These are phyloP conservation scores for Hexactinellida sp. DNA, from an alignment of 37 sponge, comb jelly and placozoan genomes.

Conservation along the genomic window DNA sequence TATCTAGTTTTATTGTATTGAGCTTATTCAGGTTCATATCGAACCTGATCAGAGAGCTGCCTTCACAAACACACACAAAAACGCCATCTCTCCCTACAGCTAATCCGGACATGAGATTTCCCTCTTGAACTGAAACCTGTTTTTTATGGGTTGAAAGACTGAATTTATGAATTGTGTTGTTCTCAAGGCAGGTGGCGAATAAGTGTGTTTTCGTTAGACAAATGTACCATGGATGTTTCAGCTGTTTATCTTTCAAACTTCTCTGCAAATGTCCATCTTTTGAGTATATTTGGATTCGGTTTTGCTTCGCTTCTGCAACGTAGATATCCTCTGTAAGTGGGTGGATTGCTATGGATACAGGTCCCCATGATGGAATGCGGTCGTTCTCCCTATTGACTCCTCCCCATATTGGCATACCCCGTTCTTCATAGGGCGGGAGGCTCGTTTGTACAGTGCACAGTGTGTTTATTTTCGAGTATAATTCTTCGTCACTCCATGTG, in stretches of 20 bases:
- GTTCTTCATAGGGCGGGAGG: neutral
- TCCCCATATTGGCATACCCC: neutral
- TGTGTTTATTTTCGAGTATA: neutral
- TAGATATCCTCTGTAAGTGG: neutral
- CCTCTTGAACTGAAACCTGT: neutral
- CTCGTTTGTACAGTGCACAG: neutral
- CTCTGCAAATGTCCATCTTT: neutral
- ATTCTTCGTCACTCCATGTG: neutral
- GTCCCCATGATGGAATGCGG: neutral
- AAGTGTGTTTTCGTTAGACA: neutral
- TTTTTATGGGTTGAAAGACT: neutral
- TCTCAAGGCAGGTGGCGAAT: neutral
- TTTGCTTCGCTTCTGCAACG: neutral
- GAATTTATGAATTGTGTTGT: neutral
- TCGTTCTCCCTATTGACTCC: neutral
- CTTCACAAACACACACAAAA: neutral
- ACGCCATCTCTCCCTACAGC: neutral
- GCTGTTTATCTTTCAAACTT: neutral
- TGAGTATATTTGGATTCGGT: constrained; percentile 6
- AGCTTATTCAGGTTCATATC: neutral
- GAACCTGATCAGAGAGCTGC: neutral
- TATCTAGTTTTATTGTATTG: neutral
- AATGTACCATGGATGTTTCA: neutral
- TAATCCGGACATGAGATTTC: neutral
- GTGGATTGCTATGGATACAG: neutral